Conservation (phyloP, 2,797 vertebrate species). For the Chiroxiphia lanceolata region DNA sequence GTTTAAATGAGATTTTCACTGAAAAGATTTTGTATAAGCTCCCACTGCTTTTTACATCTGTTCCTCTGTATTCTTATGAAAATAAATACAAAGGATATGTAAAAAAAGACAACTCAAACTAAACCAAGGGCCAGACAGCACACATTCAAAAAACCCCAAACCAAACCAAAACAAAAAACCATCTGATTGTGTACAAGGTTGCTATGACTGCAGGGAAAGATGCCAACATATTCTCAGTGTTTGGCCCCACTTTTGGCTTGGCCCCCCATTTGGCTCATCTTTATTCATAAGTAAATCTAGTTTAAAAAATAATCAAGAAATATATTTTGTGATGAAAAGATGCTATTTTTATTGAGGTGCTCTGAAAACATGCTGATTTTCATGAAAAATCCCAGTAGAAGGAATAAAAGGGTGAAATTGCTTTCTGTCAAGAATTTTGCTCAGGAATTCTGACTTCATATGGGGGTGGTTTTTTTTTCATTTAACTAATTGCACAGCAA, state of each 20-base stretch:
- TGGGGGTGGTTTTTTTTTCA: background rate
- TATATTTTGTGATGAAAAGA: conserved; percentile 12
- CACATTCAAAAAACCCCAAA: background rate
- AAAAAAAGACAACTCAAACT: conserved; percentile 17
- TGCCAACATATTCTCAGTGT: background rate
- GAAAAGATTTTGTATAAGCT: background rate
- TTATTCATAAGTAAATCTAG: conserved; percentile 39
- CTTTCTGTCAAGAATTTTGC: background rate
- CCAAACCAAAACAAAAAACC: too few relatives aligned
- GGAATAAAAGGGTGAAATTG: background rate
- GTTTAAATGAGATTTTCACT: background rate
- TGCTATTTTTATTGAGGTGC: conserved; percentile 6
- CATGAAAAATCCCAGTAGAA: background rate
- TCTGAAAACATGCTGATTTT: background rate
- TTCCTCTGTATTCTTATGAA: conserved; percentile 12
- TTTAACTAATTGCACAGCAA: background rate
- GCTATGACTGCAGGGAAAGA: background rate
- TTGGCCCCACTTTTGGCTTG: conserved; percentile 35
- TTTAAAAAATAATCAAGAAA: background rate
- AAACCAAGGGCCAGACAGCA: conserved; percentile 28
- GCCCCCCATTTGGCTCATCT: conserved; percentile 40
- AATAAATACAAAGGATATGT: conserved; percentile 27
- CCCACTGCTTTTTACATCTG: conserved; percentile 10
- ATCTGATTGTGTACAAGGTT: conserved; percentile 10
- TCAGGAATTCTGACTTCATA: background rate